These are phyloP conservation scores for Ditula angustiorana DNA, from an alignment of 2,888 invertebrate species.

Conservation along the genomic window DNA sequence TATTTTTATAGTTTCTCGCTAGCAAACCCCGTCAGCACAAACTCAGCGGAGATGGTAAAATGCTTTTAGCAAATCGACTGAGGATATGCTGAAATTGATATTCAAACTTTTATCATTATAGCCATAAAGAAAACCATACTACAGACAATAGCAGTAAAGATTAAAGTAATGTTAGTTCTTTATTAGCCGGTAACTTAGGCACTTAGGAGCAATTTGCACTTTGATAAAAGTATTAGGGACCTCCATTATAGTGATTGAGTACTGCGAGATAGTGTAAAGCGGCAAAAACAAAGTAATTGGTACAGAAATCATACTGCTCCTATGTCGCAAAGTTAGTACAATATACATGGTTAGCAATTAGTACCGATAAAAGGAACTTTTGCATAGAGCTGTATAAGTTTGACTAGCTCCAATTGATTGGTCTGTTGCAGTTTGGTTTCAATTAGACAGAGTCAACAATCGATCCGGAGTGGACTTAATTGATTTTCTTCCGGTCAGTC, in stretches of 20 bases:
- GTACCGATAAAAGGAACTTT: constrained; percentile 38
- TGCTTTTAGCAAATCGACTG: constrained; percentile 2
- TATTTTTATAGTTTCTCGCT: neutral
- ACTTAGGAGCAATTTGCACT: constrained; percentile 59
- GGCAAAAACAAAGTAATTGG: constrained; percentile 41
- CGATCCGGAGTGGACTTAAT: constrained; percentile 59
- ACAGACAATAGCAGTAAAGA: constrained; percentile 15
- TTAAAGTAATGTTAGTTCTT: constrained; percentile 34
- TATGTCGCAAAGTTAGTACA: constrained; percentile 12
- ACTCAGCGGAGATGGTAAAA: neutral
- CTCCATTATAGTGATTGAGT: constrained; percentile 49
- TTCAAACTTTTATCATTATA: constrained; percentile 43
- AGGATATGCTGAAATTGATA: constrained; percentile 25
- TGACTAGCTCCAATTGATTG: constrained; percentile 61
- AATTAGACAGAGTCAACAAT: constrained; percentile 75
- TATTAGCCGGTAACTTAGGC: constrained; percentile 39
- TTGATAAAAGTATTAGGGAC: constrained; percentile 55
- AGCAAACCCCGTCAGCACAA: neutral
- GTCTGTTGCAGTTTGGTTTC: constrained; percentile 70
- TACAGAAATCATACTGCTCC: constrained; percentile 14
- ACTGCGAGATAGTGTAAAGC: constrained; percentile 24
- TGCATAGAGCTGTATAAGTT: constrained; percentile 47
- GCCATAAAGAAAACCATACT: neutral
- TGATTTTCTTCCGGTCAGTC: constrained; percentile 58
- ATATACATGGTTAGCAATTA: constrained; percentile 27